Evolutionary conservation across 64 coral and sea anemone species (phyloP).

Genomic region (Hydrozoanthus tunicans): DNA sequence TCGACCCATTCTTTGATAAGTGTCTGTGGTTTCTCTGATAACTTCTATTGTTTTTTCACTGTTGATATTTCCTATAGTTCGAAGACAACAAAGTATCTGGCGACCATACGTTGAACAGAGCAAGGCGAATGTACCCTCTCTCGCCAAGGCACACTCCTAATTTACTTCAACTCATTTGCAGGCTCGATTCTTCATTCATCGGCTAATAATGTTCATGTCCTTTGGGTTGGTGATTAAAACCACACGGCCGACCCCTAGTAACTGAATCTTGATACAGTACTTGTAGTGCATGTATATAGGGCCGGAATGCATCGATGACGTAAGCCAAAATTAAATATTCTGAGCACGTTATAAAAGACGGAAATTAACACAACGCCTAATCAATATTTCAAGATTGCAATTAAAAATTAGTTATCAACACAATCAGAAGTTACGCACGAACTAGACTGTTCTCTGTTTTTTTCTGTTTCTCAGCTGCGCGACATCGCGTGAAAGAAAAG

Average conservation of each 20-base stretch:
- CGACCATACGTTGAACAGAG: not conserved
- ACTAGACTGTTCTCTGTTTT: not conserved
- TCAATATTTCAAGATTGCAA: conserved; percentile 24
- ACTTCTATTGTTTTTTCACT: too few species aligned
- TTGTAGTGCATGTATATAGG: too few species aligned
- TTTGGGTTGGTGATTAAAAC: too few species aligned
- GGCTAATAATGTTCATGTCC: too few species aligned
- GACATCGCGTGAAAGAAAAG: not conserved
- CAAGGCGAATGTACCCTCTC: not conserved
- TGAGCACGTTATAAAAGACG: conserved; percentile 20
- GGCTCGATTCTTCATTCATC: too few species aligned
- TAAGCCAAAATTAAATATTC: conserved; percentile 12
- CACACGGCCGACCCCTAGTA: too few species aligned
- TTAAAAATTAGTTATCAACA: not conserved
- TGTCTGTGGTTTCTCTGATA: not conserved
- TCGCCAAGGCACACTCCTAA: not conserved
- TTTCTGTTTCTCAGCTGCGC: not conserved
- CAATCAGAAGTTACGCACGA: not conserved
- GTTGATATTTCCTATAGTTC: too few species aligned
- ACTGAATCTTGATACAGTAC: too few species aligned
- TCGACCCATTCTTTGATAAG: not conserved
- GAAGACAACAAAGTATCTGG: too few species aligned
- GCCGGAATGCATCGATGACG: not conserved
- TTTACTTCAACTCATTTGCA: conserved; percentile 3
- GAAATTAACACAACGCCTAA: not conserved